Base-by-base conservation (phyloP, 2,888 invertebrate genomes). In the Thelaira solivaga region DNA sequence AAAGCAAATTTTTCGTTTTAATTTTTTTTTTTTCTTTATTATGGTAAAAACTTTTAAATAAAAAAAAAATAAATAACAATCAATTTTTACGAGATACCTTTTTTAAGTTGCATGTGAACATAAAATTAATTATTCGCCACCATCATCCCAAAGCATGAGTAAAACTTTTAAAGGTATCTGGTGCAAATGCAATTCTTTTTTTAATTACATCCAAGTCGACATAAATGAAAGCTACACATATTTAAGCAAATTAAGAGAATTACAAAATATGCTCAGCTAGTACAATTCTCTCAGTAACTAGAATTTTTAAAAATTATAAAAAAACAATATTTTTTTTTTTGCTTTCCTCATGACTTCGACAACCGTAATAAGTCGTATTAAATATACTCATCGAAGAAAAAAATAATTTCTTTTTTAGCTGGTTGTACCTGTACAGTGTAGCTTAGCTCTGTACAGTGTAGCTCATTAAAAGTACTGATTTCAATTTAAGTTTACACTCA, bases 71-170 rank as follows among this genome's bases (percentile, higher is more conserved):
- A 16, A 20, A 41, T 4, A 45, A 62, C 29, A 55, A 64, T 72
- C 72, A 72, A 72, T 72, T 67, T 76, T 57, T 62, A 62, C 41
- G 2, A 65, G 55, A 64, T 61, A 71, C 39, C 59, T 45, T 78
- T 10, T 36, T 69, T 41, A 41, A 59, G 47, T 80, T 74, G 80
- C 86, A 86, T 86, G 86, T 83, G 85, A 82, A 86, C 84, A 83
- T 82, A 83, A 86, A 85, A 86, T 86, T 86, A 86, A 86, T 86
- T 86, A 86, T 85, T 76, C 80, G 80, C 74, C 79, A 81, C 79
- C 79, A 75, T 74, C 68, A 71, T 47, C 51, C 49, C 41, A 22
- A 13, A 29, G n/a, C 47, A 39, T 41, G 59, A 31, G 29, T 31
- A 10, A 53, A 47, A 36, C 18, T 36, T 49, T 18, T 5, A 36